phyloP scores from a whole-genome alignment of 2,888 invertebrate species.

The Leptinotarsa rubiginosa region DNA sequence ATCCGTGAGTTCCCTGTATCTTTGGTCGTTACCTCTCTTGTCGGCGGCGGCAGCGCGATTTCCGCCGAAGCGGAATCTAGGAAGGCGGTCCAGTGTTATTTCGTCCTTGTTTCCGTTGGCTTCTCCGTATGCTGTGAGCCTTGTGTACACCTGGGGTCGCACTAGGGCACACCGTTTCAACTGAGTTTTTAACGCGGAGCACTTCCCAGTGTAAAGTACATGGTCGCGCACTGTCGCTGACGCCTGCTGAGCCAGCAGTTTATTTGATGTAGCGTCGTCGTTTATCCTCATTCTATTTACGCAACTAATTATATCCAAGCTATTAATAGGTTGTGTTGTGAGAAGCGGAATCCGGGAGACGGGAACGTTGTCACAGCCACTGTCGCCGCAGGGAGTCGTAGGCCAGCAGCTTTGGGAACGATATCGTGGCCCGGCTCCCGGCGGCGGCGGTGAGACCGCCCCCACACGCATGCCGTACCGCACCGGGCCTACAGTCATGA shows the following conservation, averaged over 20 bases:
- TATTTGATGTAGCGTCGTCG: constrained; percentile 64
- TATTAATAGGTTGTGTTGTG: constrained; percentile 64
- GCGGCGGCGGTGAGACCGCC: constrained; percentile 67
- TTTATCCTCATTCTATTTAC: constrained; percentile 65
- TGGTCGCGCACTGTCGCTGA: constrained; percentile 61
- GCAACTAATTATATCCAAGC: constrained; percentile 67
- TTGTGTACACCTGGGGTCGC: constrained; percentile 62
- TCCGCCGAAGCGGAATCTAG: constrained; percentile 80
- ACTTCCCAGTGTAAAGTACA: constrained; percentile 61
- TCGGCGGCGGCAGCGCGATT: constrained; percentile 61
- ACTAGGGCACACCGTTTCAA: constrained; percentile 63
- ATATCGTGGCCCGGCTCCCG: constrained; percentile 68
- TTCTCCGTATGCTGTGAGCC: constrained; percentile 61
- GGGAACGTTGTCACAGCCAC: constrained; percentile 68
- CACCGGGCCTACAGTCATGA: constrained; percentile 72
- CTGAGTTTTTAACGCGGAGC: constrained; percentile 58
- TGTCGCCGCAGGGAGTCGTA: constrained; percentile 65
- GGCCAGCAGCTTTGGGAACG: constrained; percentile 66
- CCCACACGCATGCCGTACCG: constrained; percentile 78
- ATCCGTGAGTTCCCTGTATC: constrained; percentile 81
- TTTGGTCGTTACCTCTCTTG: constrained; percentile 76
- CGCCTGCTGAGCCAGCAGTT: constrained; percentile 58
- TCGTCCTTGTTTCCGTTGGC: constrained; percentile 60
- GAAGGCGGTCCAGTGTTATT: constrained; percentile 84
- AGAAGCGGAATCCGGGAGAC: constrained; percentile 65